These are phyloP conservation scores for Leptobrachium leishanense DNA, from an alignment of 2,113 vertebrate genomes.

Conservation along the genomic window DNA sequence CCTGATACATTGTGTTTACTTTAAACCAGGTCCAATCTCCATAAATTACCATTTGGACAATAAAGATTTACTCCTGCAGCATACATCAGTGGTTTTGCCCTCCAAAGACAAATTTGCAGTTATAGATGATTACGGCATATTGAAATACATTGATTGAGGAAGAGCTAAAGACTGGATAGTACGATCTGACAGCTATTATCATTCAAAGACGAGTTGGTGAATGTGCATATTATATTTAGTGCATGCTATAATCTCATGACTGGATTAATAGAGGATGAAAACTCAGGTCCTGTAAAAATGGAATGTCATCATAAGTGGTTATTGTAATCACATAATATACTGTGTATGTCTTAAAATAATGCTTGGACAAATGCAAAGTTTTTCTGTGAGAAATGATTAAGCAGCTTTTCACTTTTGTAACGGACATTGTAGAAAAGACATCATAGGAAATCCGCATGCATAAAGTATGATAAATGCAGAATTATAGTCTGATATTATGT, in stretches of 20 bases:
- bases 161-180: background rate
- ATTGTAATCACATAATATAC: background rate
- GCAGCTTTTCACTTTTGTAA: no score
- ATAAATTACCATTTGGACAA: background rate
- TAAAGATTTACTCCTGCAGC: background rate
- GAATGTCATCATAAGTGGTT: background rate
- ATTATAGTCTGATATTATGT: no score
- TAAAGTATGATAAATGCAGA: no score
- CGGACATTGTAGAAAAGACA: no score
- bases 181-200: conserved; percentile 2
- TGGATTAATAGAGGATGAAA: background rate
- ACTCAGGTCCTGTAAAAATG: background rate
- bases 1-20: background rate
- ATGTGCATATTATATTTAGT: background rate
- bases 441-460: no score
- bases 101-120: background rate
- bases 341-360: background rate
- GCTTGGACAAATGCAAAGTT: background rate
- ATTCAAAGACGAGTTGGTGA: background rate
- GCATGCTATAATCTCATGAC: background rate
- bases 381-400: background rate
- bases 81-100: background rate
- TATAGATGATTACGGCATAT: background rate
- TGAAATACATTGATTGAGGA: background rate
- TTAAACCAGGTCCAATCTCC: background rate